These are phyloP conservation scores for Acanthurus leucopareius DNA, from an alignment of 2,797 vertebrate genomes.

Conservation along the genomic window DNA sequence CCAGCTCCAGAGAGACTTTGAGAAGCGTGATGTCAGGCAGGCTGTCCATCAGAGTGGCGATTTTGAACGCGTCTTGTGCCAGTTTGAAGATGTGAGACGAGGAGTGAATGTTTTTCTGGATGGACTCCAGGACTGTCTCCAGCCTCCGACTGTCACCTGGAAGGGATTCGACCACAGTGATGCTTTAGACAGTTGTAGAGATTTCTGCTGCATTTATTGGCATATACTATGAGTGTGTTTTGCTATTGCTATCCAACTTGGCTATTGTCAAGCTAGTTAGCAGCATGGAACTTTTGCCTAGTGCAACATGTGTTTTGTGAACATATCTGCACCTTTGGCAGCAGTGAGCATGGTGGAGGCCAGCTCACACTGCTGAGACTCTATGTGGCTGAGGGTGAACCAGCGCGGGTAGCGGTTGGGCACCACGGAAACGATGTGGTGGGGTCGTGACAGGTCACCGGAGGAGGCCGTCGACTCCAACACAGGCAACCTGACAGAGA, in stretches of 20 bases:
- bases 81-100: slow-evolving; percentile 97
- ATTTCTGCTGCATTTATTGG: too few species aligned
- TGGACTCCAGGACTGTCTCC: slow-evolving; percentile 96
- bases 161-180: slow-evolving; percentile 25
- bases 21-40: slow-evolving; percentile 95
- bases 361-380: slow-evolving; percentile 97
- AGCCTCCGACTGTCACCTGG: slow-evolving; percentile 91
- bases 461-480: slow-evolving; percentile 93
- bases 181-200: too few species aligned
- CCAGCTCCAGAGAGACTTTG: slow-evolving; percentile 95
- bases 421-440: slow-evolving; percentile 92
- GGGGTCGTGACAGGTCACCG: slow-evolving; percentile 91
- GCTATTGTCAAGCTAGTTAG: too few species aligned
- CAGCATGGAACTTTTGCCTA: neutral
- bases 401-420: slow-evolving; percentile 96
- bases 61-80: slow-evolving; percentile 97
- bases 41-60: slow-evolving; percentile 95
- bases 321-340: slow-evolving; percentile 91
- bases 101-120: slow-evolving; percentile 96
- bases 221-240: too few species aligned
- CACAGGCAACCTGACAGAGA: slow-evolving; percentile 89
- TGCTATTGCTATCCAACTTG: too few species aligned
- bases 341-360: slow-evolving; percentile 97
- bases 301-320: neutral
- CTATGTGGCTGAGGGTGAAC: slow-evolving; percentile 97